Evolutionary conservation across 2,797 vertebrate genomes (phyloP).

Genomic region (Phrynocephalus forsythii): DNA sequence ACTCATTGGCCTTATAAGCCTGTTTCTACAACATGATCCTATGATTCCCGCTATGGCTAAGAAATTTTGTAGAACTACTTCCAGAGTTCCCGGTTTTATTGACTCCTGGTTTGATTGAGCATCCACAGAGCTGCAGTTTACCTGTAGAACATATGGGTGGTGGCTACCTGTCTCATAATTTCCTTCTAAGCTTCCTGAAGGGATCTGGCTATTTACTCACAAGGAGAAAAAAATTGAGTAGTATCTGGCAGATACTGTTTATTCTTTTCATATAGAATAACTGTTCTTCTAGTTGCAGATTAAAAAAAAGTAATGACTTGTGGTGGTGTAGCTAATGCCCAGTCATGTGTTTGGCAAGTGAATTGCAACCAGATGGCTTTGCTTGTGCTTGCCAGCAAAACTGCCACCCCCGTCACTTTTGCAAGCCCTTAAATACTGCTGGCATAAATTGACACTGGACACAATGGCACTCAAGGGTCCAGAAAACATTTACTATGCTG

Average conservation of each 20-base stretch:
- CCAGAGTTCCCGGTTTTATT: too few relatives aligned
- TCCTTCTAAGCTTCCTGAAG: not conserved
- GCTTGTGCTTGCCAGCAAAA: not conserved
- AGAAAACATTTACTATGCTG: not conserved
- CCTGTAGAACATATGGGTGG: not conserved
- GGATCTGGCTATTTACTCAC: not conserved
- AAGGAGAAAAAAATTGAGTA: not conserved
- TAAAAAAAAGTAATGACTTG: not conserved
- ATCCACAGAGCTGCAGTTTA: too few relatives aligned
- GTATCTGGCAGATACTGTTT: not conserved
- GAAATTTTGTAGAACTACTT: too few relatives aligned
- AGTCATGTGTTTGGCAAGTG: not conserved
- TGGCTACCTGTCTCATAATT: not conserved
- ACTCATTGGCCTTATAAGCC: too few relatives aligned
- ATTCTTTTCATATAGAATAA: not conserved
- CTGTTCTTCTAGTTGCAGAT: not conserved
- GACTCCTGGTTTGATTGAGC: too few relatives aligned
- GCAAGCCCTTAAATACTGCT: constrained; percentile 6
- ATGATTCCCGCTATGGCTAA: too few relatives aligned
- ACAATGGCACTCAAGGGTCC: not conserved
- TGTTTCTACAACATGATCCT: too few relatives aligned
- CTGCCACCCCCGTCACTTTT: not conserved
- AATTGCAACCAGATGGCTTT: constrained; percentile 8
- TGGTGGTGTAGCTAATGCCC: not conserved
- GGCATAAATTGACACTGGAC: not conserved